These are phyloP conservation scores for Pandion haliaetus DNA, from an alignment of 2,113 vertebrate genomes.

Conservation along the genomic window DNA sequence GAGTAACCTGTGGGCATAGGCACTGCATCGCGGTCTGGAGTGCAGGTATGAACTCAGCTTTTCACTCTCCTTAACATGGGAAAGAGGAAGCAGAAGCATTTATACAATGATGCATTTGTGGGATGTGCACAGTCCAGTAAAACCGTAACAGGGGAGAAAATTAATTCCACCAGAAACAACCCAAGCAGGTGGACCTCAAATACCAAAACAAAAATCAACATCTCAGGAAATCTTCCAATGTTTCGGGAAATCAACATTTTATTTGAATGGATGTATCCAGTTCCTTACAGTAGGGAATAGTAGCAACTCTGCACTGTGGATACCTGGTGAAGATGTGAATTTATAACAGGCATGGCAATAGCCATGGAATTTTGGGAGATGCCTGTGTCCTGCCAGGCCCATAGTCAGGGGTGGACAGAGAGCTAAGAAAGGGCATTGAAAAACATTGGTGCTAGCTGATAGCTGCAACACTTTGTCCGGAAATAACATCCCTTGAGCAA, in stretches of 20 bases:
- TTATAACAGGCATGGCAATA: not conserved
- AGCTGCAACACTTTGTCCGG: not conserved
- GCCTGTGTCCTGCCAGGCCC: not conserved
- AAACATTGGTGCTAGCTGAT: not conserved
- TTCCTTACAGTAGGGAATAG: not conserved
- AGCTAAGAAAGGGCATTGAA: not conserved
- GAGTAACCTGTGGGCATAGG: not conserved
- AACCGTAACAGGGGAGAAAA: not conserved
- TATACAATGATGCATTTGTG: rapidly evolving
- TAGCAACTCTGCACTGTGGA: not conserved
- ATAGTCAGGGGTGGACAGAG: not conserved
- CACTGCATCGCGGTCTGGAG: not conserved
- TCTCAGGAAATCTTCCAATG: not conserved
- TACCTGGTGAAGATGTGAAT: not conserved
- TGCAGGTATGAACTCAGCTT: not conserved
- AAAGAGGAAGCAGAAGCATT: not conserved
- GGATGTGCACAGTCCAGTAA: not conserved
- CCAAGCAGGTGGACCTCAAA: not conserved
- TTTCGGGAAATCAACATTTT: not conserved
- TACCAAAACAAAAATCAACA: not conserved
- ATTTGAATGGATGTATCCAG: not conserved
- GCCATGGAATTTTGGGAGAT: not conserved
- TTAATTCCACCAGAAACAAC: not conserved
- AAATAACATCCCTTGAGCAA: not conserved
- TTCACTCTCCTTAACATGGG: not conserved